A percentile compares a stretch with the other conserved stretches of the same genome.
Conservation (phyloP, 2,888 invertebrate species). For the Apodemia duryi region DNA sequence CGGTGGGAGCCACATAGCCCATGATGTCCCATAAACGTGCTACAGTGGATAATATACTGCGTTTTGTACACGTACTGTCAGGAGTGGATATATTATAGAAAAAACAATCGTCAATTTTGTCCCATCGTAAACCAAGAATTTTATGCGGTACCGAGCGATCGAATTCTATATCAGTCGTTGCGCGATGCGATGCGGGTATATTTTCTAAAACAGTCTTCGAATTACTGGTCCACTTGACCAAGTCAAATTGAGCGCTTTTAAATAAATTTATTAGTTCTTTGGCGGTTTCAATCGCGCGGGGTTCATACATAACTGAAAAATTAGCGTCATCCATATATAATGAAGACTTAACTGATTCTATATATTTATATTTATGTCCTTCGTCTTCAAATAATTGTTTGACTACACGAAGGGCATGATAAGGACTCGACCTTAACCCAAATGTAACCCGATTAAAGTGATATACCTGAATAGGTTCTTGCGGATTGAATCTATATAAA, state of each 20-base stretch:
- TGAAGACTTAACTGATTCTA: background rate
- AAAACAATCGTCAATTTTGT: background rate
- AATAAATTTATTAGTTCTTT: no score
- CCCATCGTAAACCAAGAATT: background rate
- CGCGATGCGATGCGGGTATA: no score
- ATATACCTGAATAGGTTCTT: no score
- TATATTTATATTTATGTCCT: background rate
- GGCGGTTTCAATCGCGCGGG: no score
- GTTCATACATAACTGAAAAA: background rate
- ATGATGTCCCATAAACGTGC: constrained; percentile 28
- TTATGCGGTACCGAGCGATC: no score
- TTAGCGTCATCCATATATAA: no score
- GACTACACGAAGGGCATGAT: no score
- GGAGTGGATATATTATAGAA: background rate
- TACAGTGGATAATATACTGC: constrained; percentile 24
- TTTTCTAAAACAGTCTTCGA: background rate
- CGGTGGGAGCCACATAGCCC: constrained; percentile 26
- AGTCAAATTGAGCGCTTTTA: no score
- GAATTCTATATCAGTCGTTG: no score
- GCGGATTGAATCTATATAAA: no score
- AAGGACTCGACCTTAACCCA: no score
- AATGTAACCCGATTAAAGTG: no score
- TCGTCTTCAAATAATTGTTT: background rate
- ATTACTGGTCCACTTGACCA: background rate
- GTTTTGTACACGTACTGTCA: background rate